Base-by-base conservation (phyloP, 2,113 vertebrate genomes). In the Triplophysa rosa region DNA sequence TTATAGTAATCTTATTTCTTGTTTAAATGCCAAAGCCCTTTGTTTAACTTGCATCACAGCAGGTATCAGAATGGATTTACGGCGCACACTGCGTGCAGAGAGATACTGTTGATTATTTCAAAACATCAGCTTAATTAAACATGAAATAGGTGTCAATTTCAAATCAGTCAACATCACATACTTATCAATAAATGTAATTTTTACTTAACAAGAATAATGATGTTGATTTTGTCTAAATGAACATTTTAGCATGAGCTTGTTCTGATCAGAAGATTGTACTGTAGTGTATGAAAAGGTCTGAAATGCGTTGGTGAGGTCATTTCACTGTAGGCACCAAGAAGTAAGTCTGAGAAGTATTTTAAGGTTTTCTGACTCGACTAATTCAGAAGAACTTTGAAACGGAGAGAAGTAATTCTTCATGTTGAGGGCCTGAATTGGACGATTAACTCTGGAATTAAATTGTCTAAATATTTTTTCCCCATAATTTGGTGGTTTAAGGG, bases 91-190 rank as follows among this genome's bases (percentile, higher is more conserved):
- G 26, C 33, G 26, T 65, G 62, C 17, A 33, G 23, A 11, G 37
- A 77, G 45, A 65, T 33, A 65, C 26, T 37, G 62, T 77, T 21
- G 17, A 23, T 75, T 47, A 75, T 75, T 75, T 52, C 16, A 13
- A 54, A 64, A 65, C 73, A 76, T 65, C 17, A 52, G 42, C 61
- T n/a, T 77, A 54, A 65, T 65, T 77, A 54, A 74, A 74, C 14
- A 74, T 62, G 58, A 47, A 63, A 62, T 47, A n/a, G 21, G 42
- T 77, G 45, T 77, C 45, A 54, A 54, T 76, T 76, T 47, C 65
- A 52, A 65, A 77, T 77, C 74, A 52, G 42, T 23, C 62, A 76
- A 29, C 45, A 49, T 33, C 63, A 24, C 52, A 45, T 52, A 76
- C 52, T 65, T 29, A 77, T 65, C 61, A 65, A 54, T 77, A 37